Conservation (phyloP, 2,113 vertebrate species). For the Dascyllus trimaculatus region DNA sequence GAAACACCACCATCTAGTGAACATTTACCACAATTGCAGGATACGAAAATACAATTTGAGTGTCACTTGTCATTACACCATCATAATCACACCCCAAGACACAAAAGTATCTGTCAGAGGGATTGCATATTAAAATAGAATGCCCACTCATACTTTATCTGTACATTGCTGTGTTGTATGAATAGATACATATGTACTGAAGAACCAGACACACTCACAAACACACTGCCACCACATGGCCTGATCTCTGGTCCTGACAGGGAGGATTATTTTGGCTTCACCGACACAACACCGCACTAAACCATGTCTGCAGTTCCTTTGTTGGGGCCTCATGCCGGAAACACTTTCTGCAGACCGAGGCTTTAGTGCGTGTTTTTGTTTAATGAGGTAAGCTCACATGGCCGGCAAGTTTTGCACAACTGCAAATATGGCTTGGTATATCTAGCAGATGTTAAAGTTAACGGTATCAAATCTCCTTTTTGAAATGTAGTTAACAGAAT, state of each 20-base stretch:
- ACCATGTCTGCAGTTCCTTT: slow-evolving; percentile 73
- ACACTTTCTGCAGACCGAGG: slow-evolving; percentile 43
- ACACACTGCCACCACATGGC: not conserved
- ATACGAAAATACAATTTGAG: not conserved
- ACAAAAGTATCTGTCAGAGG: not conserved
- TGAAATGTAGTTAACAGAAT: not conserved
- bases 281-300: slow-evolving; percentile 49
- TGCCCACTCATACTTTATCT: too few relatives aligned
- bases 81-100: not conserved
- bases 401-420: slow-evolving; percentile 11
- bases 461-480: not conserved
- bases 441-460: not conserved
- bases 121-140: not conserved
- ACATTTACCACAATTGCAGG: slow-evolving; percentile 29
- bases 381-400: slow-evolving; percentile 36
- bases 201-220: not conserved
- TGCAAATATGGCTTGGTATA: not conserved
- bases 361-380: slow-evolving; percentile 32
- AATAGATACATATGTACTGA: not conserved
- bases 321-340: slow-evolving; percentile 59
- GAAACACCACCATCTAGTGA: slow-evolving; percentile 70
- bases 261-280: slow-evolving; percentile 67
- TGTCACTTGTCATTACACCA: not conserved
- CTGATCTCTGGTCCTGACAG: slow-evolving; percentile 34
- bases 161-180: too few relatives aligned